Percentiles rank a stretch among this genome's conserved stretches.
These are phyloP conservation scores for Dioctria linearis DNA, from an alignment of 2,888 invertebrate species.

Conservation along the genomic window DNA sequence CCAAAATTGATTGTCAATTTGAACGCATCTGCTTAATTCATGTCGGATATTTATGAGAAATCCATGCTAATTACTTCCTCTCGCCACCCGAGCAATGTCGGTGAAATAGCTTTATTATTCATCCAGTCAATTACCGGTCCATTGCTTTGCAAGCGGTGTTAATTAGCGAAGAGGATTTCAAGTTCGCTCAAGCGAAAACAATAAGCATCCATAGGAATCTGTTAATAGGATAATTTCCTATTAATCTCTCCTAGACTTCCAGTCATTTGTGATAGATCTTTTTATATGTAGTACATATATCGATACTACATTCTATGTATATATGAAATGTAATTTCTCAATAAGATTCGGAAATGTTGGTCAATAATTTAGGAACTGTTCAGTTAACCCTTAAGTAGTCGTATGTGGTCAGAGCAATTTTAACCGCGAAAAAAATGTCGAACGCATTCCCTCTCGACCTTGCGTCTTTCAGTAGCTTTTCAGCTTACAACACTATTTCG, in stretches of 20 bases:
- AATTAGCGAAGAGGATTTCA: background rate
- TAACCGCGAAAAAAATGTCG: no score
- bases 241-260: background rate
- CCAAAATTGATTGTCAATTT: slow-evolving; percentile 41
- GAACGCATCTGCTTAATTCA: slow-evolving; percentile 30
- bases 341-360: no score
- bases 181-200: background rate
- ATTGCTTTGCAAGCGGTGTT: background rate
- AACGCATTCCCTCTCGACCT: no score
- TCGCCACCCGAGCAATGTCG: slow-evolving; percentile 1
- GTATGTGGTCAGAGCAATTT: no score
- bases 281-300: no score
- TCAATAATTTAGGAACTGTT: no score
- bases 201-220: background rate
- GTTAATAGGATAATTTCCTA: background rate
- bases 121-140: slow-evolving; percentile 3
- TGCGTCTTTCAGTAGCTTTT: no score
- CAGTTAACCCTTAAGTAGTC: no score
- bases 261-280: no score
- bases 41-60: slow-evolving; percentile 27
- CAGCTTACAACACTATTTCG: no score
- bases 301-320: no score
- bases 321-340: no score
- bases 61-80: slow-evolving; percentile 38
- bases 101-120: slow-evolving; percentile 28